phyloP scores from a whole-genome alignment of 2,888 invertebrate genomes.

The Hemistola chrysoprasaria region DNA sequence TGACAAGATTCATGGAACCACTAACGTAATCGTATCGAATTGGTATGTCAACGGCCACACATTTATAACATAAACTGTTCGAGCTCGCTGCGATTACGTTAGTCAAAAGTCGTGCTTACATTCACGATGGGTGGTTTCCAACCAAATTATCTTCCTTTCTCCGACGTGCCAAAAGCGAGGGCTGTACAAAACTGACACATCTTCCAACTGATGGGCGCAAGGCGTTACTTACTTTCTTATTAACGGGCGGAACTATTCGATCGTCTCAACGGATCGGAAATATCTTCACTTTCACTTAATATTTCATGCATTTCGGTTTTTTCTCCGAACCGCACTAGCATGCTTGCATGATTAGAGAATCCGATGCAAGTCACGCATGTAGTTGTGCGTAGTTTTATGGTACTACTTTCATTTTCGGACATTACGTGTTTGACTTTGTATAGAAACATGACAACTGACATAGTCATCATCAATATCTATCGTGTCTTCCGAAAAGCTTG shows the following conservation, averaged over 20 bases:
- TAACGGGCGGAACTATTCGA: conserved; percentile 1
- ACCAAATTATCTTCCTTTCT: neutral
- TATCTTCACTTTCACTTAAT: conserved; percentile 16
- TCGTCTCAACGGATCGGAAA: conserved; percentile 1
- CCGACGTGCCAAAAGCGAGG: conserved; percentile 2
- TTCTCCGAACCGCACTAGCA: conserved; percentile 10
- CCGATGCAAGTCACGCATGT: conserved; percentile 19
- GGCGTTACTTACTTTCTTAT: conserved; percentile 10
- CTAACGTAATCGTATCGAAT: too few relatives aligned
- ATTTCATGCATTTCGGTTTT: conserved; percentile 19
- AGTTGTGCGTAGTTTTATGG: conserved; percentile 7
- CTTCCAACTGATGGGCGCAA: conserved; percentile 4
- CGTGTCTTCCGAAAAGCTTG: too few relatives aligned
- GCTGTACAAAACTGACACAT: neutral
- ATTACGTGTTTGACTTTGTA: too few relatives aligned
- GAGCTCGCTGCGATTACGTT: too few relatives aligned
- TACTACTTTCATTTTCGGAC: conserved; percentile 10
- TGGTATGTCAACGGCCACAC: too few relatives aligned
- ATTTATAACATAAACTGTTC: too few relatives aligned
- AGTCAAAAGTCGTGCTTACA: too few relatives aligned
- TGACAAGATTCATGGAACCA: too few relatives aligned
- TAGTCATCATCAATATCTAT: too few relatives aligned
- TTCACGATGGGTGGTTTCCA: too few relatives aligned
- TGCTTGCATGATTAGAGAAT: conserved; percentile 20
- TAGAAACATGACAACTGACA: too few relatives aligned